These are phyloP conservation scores for Sinotaia quadrata DNA, from an alignment of 2,888 invertebrate species.

Conservation along the genomic window DNA sequence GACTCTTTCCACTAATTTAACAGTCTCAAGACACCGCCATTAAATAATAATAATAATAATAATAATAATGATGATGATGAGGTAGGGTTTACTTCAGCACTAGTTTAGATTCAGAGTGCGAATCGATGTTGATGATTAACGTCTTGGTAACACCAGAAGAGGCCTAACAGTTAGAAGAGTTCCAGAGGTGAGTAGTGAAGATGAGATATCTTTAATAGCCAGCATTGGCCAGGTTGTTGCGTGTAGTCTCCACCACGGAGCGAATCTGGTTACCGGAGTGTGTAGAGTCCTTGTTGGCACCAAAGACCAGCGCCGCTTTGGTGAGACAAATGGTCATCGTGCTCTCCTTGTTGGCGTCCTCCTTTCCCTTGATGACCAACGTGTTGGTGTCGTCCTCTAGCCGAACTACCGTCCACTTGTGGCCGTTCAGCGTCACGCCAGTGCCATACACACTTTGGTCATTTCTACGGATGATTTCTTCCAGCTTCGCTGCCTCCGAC, in stretches of 20 bases:
- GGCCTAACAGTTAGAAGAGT: too few species aligned
- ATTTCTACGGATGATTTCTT: background rate
- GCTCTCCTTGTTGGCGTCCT: background rate
- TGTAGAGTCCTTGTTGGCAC: background rate
- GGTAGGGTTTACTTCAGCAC: too few species aligned
- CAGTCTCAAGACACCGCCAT: too few species aligned
- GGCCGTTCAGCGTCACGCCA: background rate
- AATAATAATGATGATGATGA: too few species aligned
- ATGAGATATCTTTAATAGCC: background rate
- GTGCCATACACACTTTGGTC: background rate
- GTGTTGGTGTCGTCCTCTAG: background rate
- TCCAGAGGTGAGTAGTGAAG: too few species aligned
- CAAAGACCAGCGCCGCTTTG: background rate
- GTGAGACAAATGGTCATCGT: background rate
- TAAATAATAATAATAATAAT: too few species aligned
- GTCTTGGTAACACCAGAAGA: too few species aligned
- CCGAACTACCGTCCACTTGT: background rate
- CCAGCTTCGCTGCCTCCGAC: background rate
- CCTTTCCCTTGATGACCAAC: constrained; percentile 1
- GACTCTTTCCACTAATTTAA: too few species aligned
- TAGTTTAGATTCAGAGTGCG: too few species aligned
- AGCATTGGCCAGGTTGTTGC: background rate
- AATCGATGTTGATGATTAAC: too few species aligned
- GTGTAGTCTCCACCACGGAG: background rate
- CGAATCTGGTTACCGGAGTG: background rate